Evolutionary conservation across 2,888 invertebrate genomes (phyloP).

Genomic region (Anthoptus insignis): DNA sequence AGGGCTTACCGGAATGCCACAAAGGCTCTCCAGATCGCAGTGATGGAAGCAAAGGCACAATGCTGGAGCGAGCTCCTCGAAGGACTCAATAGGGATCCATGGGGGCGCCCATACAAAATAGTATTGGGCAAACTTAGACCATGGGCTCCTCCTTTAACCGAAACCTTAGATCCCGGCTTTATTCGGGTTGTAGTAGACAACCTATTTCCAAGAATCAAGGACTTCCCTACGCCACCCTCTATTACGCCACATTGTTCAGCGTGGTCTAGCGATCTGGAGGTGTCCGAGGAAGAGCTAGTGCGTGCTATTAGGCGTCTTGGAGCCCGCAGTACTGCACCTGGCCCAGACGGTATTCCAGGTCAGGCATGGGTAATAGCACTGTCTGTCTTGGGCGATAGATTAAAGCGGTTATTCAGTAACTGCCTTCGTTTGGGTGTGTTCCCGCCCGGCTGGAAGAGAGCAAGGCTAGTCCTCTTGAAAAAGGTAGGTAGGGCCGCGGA

Average conservation of each 20-base stretch:
- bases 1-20: neutral
- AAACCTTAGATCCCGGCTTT: conserved; percentile 1
- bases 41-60: neutral
- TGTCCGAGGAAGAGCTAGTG: neutral
- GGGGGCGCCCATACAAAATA: conserved; percentile 27
- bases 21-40: neutral
- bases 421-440: conserved; percentile 15
- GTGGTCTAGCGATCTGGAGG: neutral
- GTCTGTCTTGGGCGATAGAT: neutral
- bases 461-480: conserved; percentile 17
- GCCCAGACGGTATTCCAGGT: neutral
- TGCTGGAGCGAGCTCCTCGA: conserved; percentile 1
- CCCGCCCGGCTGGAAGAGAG: conserved; percentile 35
- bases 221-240: neutral
- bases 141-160: conserved; percentile 20
- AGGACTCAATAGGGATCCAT: conserved; percentile 19
- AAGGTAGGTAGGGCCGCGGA: conserved; percentile 26
- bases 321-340: conserved; percentile 11
- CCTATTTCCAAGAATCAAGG: neutral
- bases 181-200: neutral
- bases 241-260: neutral
- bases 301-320: neutral
- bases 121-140: conserved; percentile 21
- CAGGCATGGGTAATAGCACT: neutral
- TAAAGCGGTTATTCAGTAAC: neutral